Base-by-base conservation (phyloP, 2,888 invertebrate genomes). In the Mystacides longicornis region DNA sequence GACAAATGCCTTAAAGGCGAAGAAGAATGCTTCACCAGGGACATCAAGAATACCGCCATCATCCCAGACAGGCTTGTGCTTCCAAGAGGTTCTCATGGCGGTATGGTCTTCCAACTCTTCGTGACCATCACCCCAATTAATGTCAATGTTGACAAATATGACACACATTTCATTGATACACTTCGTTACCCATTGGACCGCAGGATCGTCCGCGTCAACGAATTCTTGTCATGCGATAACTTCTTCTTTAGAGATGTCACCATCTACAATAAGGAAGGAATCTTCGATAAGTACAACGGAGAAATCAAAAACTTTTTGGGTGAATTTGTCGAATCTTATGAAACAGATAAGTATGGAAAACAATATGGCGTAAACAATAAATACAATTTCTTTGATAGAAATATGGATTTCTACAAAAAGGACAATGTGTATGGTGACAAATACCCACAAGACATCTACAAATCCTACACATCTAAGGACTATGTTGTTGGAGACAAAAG, bases 141-240 rank as follows among this genome's bases (percentile, higher is more conserved):
- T 14, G 7, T 4, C 4, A 37, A 3, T 37, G 16, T 69, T 71
- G 43, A 69, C 73, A 47, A 68, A 70, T 11, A 67, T 72, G 23
- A 66, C 68, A 27, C 64, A 14, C 4, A 37, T 14, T 3, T 16
- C 3, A 4, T 74, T 51, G 77, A 79, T 67, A 79, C 87, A 1
- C 75, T 84, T 63, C 87, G 86, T 57, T 90, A 81, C 78, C 89
- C 89, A 62, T 83, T 89, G 74, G 87, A 90, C 71, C 81, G 86
- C 61, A 73, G 72, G 37, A 79, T 86, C 65, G 74, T 81, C 57
- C 72, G 79, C 62, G 71, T 73, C 49, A 65, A 68, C 60, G 87
- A 83, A 79, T 76, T 74, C 66, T 81, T 82, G 21, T 78, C 76
- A 62, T 4, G 14, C 37, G 37, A 37, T 16, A 88, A 89, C 73